Conservation (phyloP, 2,113 vertebrate genomes). For the Pholis gunnellus region DNA sequence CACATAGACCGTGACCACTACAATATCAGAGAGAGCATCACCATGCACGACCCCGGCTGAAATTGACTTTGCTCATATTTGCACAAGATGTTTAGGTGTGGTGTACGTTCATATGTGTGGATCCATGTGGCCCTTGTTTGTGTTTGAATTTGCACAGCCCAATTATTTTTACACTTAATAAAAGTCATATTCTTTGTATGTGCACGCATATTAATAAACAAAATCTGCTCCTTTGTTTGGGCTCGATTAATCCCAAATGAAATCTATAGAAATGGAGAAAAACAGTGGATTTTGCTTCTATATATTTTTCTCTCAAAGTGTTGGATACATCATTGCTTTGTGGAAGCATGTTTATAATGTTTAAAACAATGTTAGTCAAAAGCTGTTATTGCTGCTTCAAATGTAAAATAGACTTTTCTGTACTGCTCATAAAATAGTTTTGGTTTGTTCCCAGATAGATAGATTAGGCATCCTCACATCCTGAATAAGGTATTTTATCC, state of each 20-base stretch:
- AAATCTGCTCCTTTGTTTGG: constrained; percentile 12
- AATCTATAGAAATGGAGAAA: constrained; percentile 10
- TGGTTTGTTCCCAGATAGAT: neutral
- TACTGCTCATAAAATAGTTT: neutral
- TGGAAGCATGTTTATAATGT: constrained; percentile 11
- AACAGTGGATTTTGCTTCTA: neutral
- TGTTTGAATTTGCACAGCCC: constrained; percentile 47
- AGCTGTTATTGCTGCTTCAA: neutral
- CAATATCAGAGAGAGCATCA: constrained; percentile 80
- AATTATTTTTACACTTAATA: constrained; percentile 21
- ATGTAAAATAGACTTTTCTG: constrained; percentile 2
- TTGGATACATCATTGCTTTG: constrained; percentile 1
- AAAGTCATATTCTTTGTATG: constrained; percentile 17
- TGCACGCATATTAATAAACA: constrained; percentile 9
- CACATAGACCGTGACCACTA: constrained; percentile 78
- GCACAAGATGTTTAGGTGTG: constrained; percentile 68
- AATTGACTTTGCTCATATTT: constrained; percentile 79
- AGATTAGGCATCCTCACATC: neutral
- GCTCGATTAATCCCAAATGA: constrained; percentile 3
- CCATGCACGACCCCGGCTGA: constrained; percentile 71
- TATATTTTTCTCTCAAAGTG: neutral
- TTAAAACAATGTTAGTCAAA: neutral
- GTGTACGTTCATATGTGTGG: constrained; percentile 28
- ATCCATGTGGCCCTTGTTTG: constrained; percentile 57
- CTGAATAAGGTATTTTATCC: neutral